phyloP scores from a whole-genome alignment of 2,113 vertebrate species.

The Cariama cristata region DNA sequence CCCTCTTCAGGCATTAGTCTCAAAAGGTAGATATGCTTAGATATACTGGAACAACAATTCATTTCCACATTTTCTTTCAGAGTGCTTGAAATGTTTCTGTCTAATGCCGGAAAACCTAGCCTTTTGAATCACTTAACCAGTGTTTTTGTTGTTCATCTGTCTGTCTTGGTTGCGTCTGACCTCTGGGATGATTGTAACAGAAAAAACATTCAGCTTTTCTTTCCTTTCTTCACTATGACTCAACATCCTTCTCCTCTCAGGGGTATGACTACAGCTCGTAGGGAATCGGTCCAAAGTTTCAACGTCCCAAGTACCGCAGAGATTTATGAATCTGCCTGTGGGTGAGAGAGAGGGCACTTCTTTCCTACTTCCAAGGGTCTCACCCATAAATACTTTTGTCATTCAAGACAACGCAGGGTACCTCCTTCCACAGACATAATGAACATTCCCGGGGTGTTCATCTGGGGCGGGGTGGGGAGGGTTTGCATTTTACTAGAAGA shows the following conservation, averaged over 20 bases:
- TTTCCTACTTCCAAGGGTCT: not conserved
- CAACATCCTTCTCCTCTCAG: slow-evolving; percentile 60
- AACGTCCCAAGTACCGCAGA: not conserved
- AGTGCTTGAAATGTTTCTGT: not conserved
- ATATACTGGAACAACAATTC: not conserved
- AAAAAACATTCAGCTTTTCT: slow-evolving; percentile 50
- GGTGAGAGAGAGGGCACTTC: not conserved
- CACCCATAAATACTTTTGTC: not conserved
- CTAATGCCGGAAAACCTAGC: not conserved
- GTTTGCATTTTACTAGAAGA: not conserved
- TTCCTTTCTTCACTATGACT: slow-evolving; percentile 53
- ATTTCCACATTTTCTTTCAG: not conserved
- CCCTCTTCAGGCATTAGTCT: not conserved
- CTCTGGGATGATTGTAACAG: slow-evolving; percentile 37
- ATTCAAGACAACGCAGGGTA: not conserved
- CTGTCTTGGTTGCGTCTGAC: slow-evolving; percentile 29
- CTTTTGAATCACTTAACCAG: slow-evolving; percentile 44
- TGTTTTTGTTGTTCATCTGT: slow-evolving; percentile 51
- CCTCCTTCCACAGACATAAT: not conserved
- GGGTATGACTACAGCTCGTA: slow-evolving; percentile 47
- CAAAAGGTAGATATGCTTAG: not conserved
- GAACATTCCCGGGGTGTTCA: not conserved
- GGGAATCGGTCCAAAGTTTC: slow-evolving; percentile 42
- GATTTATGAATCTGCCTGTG: not conserved
- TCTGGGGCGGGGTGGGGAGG: not conserved